Percentiles rank a stretch among this genome's conserved stretches.
Conservation (phyloP, 2,113 vertebrate species). For the Penelope pileata region DNA sequence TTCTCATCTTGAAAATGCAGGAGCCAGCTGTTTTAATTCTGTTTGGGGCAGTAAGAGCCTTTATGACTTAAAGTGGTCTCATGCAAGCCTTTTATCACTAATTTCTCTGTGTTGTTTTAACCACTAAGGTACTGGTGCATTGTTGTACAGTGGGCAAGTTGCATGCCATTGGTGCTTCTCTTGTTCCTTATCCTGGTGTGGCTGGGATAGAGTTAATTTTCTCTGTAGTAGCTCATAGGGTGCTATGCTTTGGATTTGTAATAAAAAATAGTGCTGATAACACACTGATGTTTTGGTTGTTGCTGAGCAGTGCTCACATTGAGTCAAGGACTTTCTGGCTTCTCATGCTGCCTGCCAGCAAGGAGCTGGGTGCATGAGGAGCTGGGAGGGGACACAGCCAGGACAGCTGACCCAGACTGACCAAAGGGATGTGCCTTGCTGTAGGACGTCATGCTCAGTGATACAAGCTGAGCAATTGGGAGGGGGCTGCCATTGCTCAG, state of each 20-base stretch:
- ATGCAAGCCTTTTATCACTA: neutral
- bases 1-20: neutral
- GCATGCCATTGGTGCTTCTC: rapidly evolving
- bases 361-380: neutral
- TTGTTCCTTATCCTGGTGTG: neutral
- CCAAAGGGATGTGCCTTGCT: neutral
- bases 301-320: neutral
- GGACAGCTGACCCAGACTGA: neutral
- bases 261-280: neutral
- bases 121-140: rapidly evolving
- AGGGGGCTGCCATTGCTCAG: neutral
- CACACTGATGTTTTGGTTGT: neutral
- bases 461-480: neutral
- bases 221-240: neutral
- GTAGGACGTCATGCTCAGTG: neutral
- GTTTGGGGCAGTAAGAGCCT: neutral
- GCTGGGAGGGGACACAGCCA: neutral
- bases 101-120: neutral
- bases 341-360: neutral
- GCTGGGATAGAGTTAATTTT: neutral
- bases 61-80: neutral
- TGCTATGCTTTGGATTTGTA: neutral
- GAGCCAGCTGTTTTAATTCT: neutral
- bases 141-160: neutral
- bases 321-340: neutral